A percentile compares a stretch with the other conserved stretches of the same genome.
These are phyloP conservation scores for Crotalus horridus DNA, from an alignment of 2,113 vertebrate genomes.

Conservation along the genomic window DNA sequence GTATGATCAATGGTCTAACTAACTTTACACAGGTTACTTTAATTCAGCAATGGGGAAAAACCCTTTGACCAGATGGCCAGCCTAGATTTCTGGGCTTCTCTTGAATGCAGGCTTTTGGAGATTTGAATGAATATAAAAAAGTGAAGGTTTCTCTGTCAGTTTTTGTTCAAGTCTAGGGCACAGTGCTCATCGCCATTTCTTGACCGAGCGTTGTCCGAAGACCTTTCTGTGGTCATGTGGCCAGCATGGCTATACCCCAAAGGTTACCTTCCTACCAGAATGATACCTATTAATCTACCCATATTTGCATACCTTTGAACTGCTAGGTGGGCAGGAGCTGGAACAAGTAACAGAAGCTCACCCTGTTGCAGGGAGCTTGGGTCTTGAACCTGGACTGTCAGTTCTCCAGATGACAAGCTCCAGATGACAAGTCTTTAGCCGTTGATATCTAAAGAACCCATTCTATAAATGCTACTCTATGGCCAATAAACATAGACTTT, in stretches of 20 bases:
- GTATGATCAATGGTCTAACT: not conserved
- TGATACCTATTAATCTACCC: not conserved
- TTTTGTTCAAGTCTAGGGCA: not conserved
- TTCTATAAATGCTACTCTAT: not conserved
- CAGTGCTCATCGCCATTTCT: not conserved
- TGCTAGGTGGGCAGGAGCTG: not conserved
- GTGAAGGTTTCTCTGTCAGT: too few species aligned
- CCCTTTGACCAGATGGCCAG: not conserved
- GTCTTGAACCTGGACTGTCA: not conserved
- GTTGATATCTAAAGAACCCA: not conserved
- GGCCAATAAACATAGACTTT: not conserved
- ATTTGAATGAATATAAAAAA: not conserved
- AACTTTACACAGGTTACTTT: not conserved
- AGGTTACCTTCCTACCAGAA: not conserved
- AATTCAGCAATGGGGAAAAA: not conserved
- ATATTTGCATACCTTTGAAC: not conserved
- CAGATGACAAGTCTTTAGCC: too few species aligned
- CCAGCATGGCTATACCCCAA: not conserved
- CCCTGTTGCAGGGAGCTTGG: not conserved
- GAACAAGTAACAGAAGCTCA: not conserved
- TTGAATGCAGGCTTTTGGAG: not conserved
- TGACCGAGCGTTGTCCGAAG: not conserved
- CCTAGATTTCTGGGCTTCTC: not conserved
- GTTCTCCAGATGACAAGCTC: not conserved
- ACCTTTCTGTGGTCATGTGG: not conserved